phyloP scores from a whole-genome alignment of 2,888 invertebrate species.

The Pachymerium ferrugineum region DNA sequence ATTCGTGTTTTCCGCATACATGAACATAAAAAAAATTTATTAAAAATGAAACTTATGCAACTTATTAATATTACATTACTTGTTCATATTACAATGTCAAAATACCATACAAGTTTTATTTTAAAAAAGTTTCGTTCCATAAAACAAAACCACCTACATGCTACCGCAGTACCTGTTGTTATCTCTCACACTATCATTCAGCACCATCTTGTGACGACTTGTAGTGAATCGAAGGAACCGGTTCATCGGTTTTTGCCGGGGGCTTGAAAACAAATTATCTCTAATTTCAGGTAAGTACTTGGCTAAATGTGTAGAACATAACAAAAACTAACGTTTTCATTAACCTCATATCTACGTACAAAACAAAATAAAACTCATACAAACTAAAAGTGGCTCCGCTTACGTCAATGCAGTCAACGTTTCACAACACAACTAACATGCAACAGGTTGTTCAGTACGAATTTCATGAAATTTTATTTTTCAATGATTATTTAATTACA shows the following conservation, averaged over 20 bases:
- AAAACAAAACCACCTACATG: no score
- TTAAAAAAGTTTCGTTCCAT: no score
- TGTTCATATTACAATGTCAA: no score
- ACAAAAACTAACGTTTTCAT: not conserved
- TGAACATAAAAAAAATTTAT: no score
- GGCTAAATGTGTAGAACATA: not conserved
- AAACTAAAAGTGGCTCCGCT: not conserved
- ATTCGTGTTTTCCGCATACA: no score
- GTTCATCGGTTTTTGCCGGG: not conserved
- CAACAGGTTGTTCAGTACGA: not conserved
- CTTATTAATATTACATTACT: no score
- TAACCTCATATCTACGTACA: not conserved
- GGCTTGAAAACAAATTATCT: not conserved
- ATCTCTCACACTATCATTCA: not conserved
- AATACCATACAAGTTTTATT: no score
- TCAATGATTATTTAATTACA: no score
- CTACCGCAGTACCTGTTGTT: no score
- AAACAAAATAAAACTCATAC: not conserved
- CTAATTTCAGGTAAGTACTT: conserved; percentile 1
- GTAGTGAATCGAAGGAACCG: not conserved
- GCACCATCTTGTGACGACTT: not conserved
- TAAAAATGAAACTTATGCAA: no score
- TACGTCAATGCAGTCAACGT: no score
- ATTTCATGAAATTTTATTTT: no score
- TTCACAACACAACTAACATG: not conserved